These are phyloP conservation scores for Ardeotis arabs DNA, from an alignment of 2,113 vertebrate genomes.

Conservation along the genomic window DNA sequence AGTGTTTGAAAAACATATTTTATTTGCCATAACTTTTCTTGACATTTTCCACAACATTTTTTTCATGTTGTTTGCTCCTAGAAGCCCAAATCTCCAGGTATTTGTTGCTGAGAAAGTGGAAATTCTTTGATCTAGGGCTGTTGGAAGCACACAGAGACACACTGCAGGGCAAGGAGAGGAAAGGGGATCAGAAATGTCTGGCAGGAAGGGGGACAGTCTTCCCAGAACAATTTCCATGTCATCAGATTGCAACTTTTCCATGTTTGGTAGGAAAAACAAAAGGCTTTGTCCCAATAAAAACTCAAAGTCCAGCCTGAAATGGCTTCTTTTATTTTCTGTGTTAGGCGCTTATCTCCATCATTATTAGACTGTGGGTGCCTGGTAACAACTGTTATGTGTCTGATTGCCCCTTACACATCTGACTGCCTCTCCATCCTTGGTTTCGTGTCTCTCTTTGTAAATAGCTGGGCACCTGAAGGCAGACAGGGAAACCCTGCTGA, in stretches of 20 bases:
- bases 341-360: neutral
- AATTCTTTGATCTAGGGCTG: neutral
- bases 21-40: neutral
- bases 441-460: neutral
- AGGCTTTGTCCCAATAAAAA: neutral
- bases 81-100: neutral
- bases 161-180: neutral
- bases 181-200: neutral
- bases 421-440: neutral
- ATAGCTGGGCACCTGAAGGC: neutral
- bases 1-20: neutral
- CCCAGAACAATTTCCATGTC: neutral
- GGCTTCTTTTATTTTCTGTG: neutral
- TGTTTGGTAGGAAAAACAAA: neutral
- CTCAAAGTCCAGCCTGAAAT: neutral
- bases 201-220: neutral
- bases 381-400: neutral
- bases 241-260: neutral
- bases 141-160: neutral
- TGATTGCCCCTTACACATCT: rapidly evolving
- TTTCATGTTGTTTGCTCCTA: neutral
- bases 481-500: neutral
- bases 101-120: neutral
- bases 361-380: neutral
- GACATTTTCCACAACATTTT: neutral